phyloP scores from a whole-genome alignment of 2,797 vertebrate species.

The Oreonectes daqikongensis region DNA sequence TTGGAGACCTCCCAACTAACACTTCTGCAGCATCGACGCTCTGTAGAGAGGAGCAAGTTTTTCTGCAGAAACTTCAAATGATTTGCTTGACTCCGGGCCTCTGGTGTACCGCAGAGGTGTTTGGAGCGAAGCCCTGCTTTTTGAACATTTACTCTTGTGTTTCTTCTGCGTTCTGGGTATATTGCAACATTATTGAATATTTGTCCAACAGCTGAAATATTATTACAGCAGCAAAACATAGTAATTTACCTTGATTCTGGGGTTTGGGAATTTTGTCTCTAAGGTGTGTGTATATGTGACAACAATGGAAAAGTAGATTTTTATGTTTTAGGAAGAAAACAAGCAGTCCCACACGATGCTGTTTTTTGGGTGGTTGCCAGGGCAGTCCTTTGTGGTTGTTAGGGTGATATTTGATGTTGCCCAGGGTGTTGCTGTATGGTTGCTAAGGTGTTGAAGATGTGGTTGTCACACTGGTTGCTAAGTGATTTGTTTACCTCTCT shows the following conservation, averaged over 20 bases:
- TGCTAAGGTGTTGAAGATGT: not conserved
- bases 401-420: not conserved
- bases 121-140: conserved; percentile 29
- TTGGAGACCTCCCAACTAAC: conserved; percentile 16
- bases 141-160: conserved; percentile 24
- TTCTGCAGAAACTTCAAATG: conserved; percentile 21
- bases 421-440: not conserved
- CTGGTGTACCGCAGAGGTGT: conserved; percentile 27
- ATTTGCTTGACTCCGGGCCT: not conserved
- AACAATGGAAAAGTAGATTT: too few species aligned
- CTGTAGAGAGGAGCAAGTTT: conserved; percentile 2
- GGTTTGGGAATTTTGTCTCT: not conserved
- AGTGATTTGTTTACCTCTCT: not conserved
- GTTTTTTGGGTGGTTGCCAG: conserved; percentile 13
- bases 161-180: not conserved
- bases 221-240: not conserved
- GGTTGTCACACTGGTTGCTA: not conserved
- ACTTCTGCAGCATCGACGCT: not conserved
- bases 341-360: not conserved
- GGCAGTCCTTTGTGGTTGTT: not conserved
- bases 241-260: not conserved
- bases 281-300: too few species aligned
- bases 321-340: not conserved
- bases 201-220: not conserved
- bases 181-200: conserved; percentile 1